These are phyloP conservation scores for Enteromius afrohamiltoni DNA, from an alignment of 2,797 vertebrate genomes.

Conservation along the genomic window DNA sequence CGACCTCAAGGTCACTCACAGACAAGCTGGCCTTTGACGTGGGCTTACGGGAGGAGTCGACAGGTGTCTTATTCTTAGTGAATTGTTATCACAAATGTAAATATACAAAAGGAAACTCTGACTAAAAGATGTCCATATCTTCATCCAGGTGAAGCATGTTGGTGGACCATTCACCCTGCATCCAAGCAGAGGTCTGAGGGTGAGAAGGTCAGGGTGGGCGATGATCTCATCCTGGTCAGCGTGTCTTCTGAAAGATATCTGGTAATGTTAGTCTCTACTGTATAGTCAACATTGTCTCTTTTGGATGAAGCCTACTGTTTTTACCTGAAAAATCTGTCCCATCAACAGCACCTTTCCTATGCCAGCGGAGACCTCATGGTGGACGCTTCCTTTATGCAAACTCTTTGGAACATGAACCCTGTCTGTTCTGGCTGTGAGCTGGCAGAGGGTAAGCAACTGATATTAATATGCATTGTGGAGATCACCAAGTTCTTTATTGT, in stretches of 20 bases:
- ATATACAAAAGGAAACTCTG: not conserved
- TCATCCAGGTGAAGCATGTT: slow-evolving; percentile 88
- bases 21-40: slow-evolving; percentile 95
- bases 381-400: slow-evolving; percentile 97
- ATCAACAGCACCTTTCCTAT: slow-evolving; percentile 88
- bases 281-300: not conserved
- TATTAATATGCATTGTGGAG: not conserved
- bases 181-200: slow-evolving; percentile 95
- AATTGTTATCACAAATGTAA: not conserved
- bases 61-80: slow-evolving; percentile 73
- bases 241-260: slow-evolving; percentile 95
- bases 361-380: slow-evolving; percentile 94
- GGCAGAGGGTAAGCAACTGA: slow-evolving; percentile 80
- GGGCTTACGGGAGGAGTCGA: slow-evolving; percentile 90
- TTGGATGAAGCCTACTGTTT: not conserved
- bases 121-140: slow-evolving; percentile 8
- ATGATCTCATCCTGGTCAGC: slow-evolving; percentile 94
- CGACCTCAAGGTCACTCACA: slow-evolving; percentile 92
- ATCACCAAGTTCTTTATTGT: not conserved
- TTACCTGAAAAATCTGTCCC: slow-evolving; percentile 5
- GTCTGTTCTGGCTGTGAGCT: slow-evolving; percentile 90
- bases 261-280: slow-evolving; percentile 74
- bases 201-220: slow-evolving; percentile 93
- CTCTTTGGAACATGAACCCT: slow-evolving; percentile 96
- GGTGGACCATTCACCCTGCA: slow-evolving; percentile 95